Conservation (phyloP, 2,888 invertebrate genomes). For the Tolmerus cingulatus region DNA sequence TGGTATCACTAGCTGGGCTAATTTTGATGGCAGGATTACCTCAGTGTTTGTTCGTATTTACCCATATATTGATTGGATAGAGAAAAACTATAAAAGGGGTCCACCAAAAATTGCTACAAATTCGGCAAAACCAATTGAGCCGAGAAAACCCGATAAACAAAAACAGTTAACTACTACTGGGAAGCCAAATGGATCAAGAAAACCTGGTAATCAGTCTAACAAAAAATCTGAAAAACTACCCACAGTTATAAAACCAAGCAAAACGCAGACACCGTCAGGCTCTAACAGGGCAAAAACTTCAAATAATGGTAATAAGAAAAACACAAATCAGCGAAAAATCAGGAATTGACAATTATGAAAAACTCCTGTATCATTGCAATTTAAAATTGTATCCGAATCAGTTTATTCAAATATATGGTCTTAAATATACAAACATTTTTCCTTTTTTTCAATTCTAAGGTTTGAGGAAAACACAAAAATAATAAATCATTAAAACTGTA, state of each 20-base stretch:
- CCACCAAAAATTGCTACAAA: neutral
- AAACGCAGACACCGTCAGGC: neutral
- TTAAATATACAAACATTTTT: neutral
- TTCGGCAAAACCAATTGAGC: neutral
- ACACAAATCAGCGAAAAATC: neutral
- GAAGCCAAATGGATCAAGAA: neutral
- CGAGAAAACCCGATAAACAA: neutral
- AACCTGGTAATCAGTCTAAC: neutral
- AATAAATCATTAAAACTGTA: no score
- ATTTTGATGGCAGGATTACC: neutral
- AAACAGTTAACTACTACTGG: neutral
- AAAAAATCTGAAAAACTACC: neutral
- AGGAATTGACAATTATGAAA: neutral
- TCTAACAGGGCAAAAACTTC: neutral
- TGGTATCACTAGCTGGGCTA: neutral
- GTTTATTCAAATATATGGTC: neutral
- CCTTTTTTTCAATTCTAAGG: neutral
- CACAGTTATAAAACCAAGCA: neutral
- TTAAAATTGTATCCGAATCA: neutral
- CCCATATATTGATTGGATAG: neutral
- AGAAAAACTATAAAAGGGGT: neutral
- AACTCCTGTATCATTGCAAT: neutral
- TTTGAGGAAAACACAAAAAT: neutral
- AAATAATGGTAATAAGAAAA: neutral
- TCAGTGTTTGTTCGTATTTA: neutral